A percentile compares a stretch with the other conserved stretches of the same genome.
These are phyloP conservation scores for Pontoporia blainvillei DNA, from an alignment of 2,113 vertebrate genomes.

Conservation along the genomic window DNA sequence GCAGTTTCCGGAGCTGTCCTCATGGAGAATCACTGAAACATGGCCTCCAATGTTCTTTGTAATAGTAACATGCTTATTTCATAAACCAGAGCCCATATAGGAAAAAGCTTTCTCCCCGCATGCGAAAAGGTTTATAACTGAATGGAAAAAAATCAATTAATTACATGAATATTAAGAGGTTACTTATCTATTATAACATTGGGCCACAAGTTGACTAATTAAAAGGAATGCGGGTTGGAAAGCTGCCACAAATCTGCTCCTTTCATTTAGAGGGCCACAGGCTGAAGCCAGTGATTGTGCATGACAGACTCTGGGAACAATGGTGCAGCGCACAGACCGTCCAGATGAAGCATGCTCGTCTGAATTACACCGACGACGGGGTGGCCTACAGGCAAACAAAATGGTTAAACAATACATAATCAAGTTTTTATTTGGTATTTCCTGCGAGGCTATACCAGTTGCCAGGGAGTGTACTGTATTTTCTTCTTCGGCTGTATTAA, in stretches of 20 bases:
- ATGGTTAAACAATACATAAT: conserved; percentile 87
- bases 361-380: conserved; percentile 82
- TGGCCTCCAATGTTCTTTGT: background rate
- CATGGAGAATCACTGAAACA: background rate
- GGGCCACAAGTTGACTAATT: conserved; percentile 87
- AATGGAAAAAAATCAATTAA: conserved; percentile 84
- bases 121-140: conserved; percentile 78
- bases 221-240: conserved; percentile 83
- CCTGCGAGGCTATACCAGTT: conserved; percentile 86
- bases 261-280: conserved; percentile 80
- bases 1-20: background rate
- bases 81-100: conserved; percentile 26
- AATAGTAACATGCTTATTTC: conserved; percentile 41
- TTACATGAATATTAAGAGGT: conserved; percentile 87
- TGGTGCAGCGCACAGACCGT: conserved; percentile 78
- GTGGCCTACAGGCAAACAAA: conserved; percentile 86
- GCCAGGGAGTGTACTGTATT: conserved; percentile 85
- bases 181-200: conserved; percentile 86
- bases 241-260: conserved; percentile 82
- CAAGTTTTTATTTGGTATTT: conserved; percentile 91
- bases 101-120: conserved; percentile 37
- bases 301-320: conserved; percentile 82
- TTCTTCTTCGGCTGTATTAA: conserved; percentile 85
- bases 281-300: conserved; percentile 83
- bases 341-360: conserved; percentile 83